phyloP scores from a whole-genome alignment of 2,888 invertebrate species.

The Lobophora halterata region DNA sequence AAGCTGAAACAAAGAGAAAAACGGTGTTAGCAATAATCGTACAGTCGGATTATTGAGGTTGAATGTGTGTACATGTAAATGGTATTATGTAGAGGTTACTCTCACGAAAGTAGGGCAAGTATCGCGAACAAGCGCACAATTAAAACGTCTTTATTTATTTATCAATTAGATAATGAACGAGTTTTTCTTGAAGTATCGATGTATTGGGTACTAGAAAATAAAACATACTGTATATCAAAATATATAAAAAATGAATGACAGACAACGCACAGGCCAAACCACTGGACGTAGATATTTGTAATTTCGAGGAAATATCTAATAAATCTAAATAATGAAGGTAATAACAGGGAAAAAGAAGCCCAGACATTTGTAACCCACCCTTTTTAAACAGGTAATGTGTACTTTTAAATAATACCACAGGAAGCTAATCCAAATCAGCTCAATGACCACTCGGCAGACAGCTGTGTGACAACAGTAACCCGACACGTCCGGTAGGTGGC shows the following conservation, averaged over 20 bases:
- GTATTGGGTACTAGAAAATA: not conserved
- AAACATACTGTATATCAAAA: too few relatives aligned
- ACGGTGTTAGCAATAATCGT: slow-evolving; percentile 7
- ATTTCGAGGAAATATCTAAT: too few relatives aligned
- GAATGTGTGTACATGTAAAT: slow-evolving; percentile 20
- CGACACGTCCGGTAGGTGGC: slow-evolving; percentile 39
- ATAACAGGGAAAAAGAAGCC: not conserved
- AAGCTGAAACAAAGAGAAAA: slow-evolving; percentile 84
- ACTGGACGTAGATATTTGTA: too few relatives aligned
- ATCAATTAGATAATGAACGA: slow-evolving; percentile 22
- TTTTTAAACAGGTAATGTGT: slow-evolving; percentile 11
- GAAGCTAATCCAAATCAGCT: slow-evolving; percentile 21
- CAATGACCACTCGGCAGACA: slow-evolving; percentile 25
- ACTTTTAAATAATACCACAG: slow-evolving; percentile 7
- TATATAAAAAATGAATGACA: too few relatives aligned
- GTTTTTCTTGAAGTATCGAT: slow-evolving; percentile 13
- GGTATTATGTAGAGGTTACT: slow-evolving; percentile 36
- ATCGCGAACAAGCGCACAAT: slow-evolving; percentile 38
- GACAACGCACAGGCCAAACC: too few relatives aligned
- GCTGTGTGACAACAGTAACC: slow-evolving; percentile 36
- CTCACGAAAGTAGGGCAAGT: slow-evolving; percentile 39
- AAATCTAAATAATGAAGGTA: too few relatives aligned
- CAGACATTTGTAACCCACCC: slow-evolving; percentile 2
- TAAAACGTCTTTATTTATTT: slow-evolving; percentile 31
- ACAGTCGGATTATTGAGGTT: slow-evolving; percentile 1